Percentiles rank a stretch among this genome's conserved stretches.
Evolutionary conservation across 2,797 vertebrate species (phyloP).

Genomic region (Sparidentex hasta): DNA sequence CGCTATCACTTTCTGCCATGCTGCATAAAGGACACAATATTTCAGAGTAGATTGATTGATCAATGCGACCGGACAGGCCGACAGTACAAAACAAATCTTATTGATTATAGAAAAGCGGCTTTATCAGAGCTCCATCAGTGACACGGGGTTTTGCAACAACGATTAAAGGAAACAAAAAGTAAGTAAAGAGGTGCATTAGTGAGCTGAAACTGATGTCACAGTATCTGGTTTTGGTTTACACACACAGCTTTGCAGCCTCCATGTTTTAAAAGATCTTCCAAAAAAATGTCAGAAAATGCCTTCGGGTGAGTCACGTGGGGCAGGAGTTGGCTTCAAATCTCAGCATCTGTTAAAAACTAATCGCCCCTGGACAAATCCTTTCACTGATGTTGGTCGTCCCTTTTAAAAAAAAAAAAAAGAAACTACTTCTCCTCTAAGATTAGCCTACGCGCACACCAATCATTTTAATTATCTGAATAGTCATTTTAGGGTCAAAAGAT

Average conservation of each 20-base stretch:
- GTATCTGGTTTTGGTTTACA: background rate
- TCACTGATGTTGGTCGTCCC: conserved; percentile 45
- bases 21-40: too few species aligned
- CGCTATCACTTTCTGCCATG: too few species aligned
- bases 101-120: background rate
- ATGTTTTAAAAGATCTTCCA: background rate
- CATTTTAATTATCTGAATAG: conserved; percentile 69
- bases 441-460: conserved; percentile 52
- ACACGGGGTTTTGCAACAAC: background rate
- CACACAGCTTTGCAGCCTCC: background rate
- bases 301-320: background rate
- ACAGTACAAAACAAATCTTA: too few species aligned
- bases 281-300: background rate
- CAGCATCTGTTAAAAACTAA: conserved; percentile 53
- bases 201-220: background rate
- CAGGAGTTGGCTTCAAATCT: background rate
- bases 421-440: conserved; percentile 40
- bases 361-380: conserved; percentile 23
- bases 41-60: too few species aligned
- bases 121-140: background rate
- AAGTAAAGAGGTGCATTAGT: background rate
- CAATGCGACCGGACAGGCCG: too few species aligned
- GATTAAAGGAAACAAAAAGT: too few species aligned
- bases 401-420: background rate
- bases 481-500: conserved; percentile 75